phyloP scores from a whole-genome alignment of 2,113 vertebrate genomes.

The Sialia sialis region DNA sequence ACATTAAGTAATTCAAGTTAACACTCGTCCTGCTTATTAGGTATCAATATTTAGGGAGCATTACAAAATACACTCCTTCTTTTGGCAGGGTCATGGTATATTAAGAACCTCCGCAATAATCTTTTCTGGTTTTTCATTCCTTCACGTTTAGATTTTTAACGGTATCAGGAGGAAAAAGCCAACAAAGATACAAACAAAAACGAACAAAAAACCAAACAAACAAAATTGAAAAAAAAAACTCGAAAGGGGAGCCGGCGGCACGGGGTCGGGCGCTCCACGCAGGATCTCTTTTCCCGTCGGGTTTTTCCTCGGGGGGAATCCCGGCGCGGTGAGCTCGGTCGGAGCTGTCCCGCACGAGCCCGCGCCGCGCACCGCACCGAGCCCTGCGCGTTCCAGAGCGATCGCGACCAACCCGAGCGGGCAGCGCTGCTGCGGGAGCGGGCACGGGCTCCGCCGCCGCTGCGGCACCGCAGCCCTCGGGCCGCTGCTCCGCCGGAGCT shows the following conservation, averaged over 20 bases:
- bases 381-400: not conserved
- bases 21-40: not conserved
- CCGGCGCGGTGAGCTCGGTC: not conserved
- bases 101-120: not conserved
- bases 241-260: not conserved
- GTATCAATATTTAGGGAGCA: constrained; percentile 2
- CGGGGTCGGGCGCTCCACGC: not conserved
- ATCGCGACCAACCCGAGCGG: not conserved
- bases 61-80: not conserved
- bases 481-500: not conserved
- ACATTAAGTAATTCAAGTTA: not conserved
- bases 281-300: not conserved
- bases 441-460: not conserved
- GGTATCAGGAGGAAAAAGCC: not conserved
- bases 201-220: too few species aligned
- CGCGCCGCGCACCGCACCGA: not conserved
- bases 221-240: not conserved
- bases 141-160: not conserved
- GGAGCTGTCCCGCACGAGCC: not conserved
- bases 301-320: not conserved
- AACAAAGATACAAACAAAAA: not conserved
- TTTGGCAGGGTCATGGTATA: not conserved
- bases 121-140: constrained; percentile 1
- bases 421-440: not conserved
- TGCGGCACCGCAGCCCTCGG: not conserved